phyloP scores from a whole-genome alignment of 2,113 vertebrate genomes.

The Sinocyclocheilus anophthalmus region DNA sequence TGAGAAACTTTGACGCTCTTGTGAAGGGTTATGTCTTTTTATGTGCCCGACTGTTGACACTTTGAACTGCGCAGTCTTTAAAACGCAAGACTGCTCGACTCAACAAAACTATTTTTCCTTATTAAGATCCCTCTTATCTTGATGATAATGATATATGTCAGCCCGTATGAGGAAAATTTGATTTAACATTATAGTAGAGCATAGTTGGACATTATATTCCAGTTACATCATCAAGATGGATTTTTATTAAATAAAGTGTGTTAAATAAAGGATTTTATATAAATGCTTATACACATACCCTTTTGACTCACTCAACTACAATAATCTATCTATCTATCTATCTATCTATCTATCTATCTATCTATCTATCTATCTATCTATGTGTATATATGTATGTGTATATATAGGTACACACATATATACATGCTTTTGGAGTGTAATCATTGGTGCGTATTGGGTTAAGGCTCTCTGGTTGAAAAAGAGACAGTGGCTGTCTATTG shows the following conservation, averaged over 20 bases:
- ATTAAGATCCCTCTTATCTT: conserved; percentile 42
- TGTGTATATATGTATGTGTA: neutral
- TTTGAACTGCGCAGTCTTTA: conserved; percentile 24
- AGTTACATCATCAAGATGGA: neutral
- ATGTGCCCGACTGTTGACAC: conserved; percentile 31
- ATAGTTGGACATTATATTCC: neutral
- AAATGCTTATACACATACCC: neutral
- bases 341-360: neutral
- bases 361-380: neutral
- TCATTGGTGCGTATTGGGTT: neutral
- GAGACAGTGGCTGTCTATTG: conserved; percentile 36
- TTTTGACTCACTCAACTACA: neutral
- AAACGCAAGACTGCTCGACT: neutral
- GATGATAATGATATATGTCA: conserved; percentile 32
- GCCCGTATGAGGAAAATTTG: neutral
- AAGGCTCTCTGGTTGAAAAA: conserved; percentile 34
- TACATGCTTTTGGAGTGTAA: neutral
- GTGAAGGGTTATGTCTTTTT: conserved; percentile 47
- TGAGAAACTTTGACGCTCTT: conserved; percentile 68
- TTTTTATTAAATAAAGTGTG: neutral
- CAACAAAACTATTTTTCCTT: conserved; percentile 22
- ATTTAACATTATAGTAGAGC: neutral
- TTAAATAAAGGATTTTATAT: neutral
- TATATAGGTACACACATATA: neutral
- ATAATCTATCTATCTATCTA: too few species aligned